Percentiles rank a stretch among this genome's conserved stretches.
Conservation (phyloP, 2,797 vertebrate species). For the Muscicapa striata region DNA sequence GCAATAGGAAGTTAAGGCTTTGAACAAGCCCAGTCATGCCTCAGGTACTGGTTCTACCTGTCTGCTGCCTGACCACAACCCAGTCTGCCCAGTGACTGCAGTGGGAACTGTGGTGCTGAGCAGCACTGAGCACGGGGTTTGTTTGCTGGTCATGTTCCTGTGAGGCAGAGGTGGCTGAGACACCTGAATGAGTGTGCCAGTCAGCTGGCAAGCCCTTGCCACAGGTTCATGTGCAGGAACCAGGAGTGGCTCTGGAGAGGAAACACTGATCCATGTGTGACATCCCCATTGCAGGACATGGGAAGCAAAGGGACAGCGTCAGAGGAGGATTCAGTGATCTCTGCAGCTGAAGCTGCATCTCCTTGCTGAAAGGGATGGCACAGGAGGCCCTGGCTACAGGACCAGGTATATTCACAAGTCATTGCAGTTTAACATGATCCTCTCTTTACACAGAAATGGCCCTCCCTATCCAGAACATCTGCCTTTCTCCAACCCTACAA, state of each 20-base stretch:
- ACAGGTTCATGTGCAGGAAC: background rate
- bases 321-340: background rate
- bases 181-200: background rate
- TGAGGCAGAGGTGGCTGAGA: background rate
- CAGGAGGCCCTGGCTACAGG: background rate
- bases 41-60: constrained; percentile 44
- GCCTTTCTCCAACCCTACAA: background rate
- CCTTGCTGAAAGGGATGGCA: background rate
- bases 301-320: background rate
- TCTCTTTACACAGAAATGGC: background rate
- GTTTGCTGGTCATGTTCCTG: background rate
- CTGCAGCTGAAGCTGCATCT: background rate
- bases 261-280: rapidly evolving
- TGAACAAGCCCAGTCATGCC: constrained; percentile 42
- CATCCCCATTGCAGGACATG: background rate
- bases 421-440: background rate
- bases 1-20: constrained; percentile 36
- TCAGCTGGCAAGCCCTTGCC: background rate
- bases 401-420: background rate
- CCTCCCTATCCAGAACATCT: background rate
- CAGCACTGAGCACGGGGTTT: background rate
- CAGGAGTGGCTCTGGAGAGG: background rate
- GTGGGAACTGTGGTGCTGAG: background rate
- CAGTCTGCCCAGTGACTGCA: constrained; percentile 44
- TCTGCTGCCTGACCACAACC: constrained; percentile 42